These are phyloP conservation scores for Lordiphosa mommai DNA, from an alignment of 1,140 invertebrate genomes.

Conservation along the genomic window DNA sequence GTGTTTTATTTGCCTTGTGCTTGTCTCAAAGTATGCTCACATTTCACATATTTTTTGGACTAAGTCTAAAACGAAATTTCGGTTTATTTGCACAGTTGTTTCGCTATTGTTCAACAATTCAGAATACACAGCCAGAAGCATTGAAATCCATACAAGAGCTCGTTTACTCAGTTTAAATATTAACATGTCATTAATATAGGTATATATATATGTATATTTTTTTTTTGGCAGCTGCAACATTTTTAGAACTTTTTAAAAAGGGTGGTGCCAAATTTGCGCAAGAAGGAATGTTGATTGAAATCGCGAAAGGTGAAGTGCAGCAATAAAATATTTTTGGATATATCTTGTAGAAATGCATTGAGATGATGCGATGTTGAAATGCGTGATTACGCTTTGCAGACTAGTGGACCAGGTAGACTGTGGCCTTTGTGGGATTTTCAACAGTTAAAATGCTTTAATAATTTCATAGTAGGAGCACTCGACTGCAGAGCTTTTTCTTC, in stretches of 20 bases:
- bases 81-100: slow-evolving; percentile 62
- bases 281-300: too few species aligned
- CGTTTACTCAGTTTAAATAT: slow-evolving; percentile 59
- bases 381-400: too few species aligned
- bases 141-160: slow-evolving; percentile 37
- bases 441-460: too few species aligned
- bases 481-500: too few species aligned
- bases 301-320: too few species aligned
- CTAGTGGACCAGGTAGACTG: too few species aligned
- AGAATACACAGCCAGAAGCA: not conserved
- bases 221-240: slow-evolving; percentile 32
- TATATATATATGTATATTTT: not conserved
- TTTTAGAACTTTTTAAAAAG: not conserved
- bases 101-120: slow-evolving; percentile 18
- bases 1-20: slow-evolving; percentile 1
- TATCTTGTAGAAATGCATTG: too few species aligned
- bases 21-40: not conserved
- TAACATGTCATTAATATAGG: slow-evolving; percentile 52
- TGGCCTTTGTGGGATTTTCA: too few species aligned
- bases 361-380: too few species aligned
- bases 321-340: too few species aligned
- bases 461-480: too few species aligned
- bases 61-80: slow-evolving; percentile 49
- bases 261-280: too few species aligned
- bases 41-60: slow-evolving; percentile 3